Conservation (phyloP, 2,797 vertebrate species). For the Parauchenoglanis ngamensis region DNA sequence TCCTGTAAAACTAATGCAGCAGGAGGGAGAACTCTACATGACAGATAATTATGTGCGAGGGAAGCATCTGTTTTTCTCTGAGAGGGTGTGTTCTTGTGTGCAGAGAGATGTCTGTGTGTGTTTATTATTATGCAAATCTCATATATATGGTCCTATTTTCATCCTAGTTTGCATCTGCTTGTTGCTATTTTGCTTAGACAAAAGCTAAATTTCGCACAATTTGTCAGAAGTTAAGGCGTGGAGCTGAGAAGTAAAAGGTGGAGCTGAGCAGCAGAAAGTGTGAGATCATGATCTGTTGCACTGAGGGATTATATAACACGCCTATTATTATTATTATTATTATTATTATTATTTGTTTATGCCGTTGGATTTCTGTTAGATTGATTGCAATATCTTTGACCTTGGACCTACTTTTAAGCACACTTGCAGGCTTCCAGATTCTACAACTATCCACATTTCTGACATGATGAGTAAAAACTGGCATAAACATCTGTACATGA, state of each 20-base stretch:
- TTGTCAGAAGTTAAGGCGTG: not conserved
- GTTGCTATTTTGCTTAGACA: not conserved
- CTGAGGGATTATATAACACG: not conserved
- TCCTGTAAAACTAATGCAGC: conserved; percentile 30
- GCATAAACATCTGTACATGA: no score
- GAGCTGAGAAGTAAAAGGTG: not conserved
- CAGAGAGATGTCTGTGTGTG: not conserved
- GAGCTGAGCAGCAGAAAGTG: not conserved
- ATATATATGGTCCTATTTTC: not conserved
- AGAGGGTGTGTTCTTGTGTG: not conserved
- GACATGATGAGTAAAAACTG: no score
- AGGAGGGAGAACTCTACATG: conserved; percentile 32
- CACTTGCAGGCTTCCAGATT: no score
- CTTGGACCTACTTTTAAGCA: no score
- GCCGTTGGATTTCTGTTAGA: no score
- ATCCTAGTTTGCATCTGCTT: not conserved
- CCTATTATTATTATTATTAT: not conserved
- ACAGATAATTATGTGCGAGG: conserved; percentile 25
- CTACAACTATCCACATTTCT: no score
- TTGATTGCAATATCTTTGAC: no score
- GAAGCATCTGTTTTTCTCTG: conserved; percentile 13
- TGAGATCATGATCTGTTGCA: not conserved
- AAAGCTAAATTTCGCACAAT: not conserved
- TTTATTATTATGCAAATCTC: not conserved
- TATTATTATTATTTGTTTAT: not conserved